Evolutionary conservation across 2,113 vertebrate genomes (phyloP), one percentile per base, ranked within the genome.

Genomic region (Engraulis encrasicolus): DNA sequence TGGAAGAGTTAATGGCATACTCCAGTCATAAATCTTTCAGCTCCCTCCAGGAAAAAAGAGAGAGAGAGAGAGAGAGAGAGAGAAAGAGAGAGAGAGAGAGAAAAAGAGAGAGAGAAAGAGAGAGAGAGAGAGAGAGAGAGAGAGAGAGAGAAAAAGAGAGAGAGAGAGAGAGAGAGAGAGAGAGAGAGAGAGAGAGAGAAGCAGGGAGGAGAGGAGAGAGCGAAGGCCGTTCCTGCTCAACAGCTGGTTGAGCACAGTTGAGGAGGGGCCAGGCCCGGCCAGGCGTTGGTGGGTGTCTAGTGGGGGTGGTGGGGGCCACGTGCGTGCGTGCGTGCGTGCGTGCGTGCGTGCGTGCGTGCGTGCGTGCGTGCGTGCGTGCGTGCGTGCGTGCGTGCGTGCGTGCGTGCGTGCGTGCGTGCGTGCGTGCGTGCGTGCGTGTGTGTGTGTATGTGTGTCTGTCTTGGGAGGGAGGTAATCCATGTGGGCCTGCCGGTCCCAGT

Each of bases 1-100:
- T 95, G 93, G 93, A 95, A 93, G 89, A 91, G 90, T 93, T 94
- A 95, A 96, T 95, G 96, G 94, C 94, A 95, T 92, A 85, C 92
- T 91, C 89, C 91, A 90, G 89, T 92, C 91, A 93, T 95, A 95
- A 95, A 96, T 93, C 90, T 94, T 94, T 92, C 93, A 90, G 89
- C 91, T 90, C 86, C 92, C 92, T 93, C 90, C 15, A 34, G 66
- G 27, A 74, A 74, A 74, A 74, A 74, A 74, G 12, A 3, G 34
- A 36, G 40, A 45, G 31, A 15, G 66, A 74, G 66, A 31, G 11
- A 3, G 15, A 14, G 9, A 66, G 27, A 66, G 40, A 9, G 40
- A 3, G 40, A n/a, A n/a, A n/a, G 54, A 15, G 11, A 74, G 17
- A 9, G 4, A 45, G 31, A 15, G 66, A 74, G 66, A 31, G 11